phyloP scores from a whole-genome alignment of 92 coral and sea anemone species.

The Siderastrea siderea region DNA sequence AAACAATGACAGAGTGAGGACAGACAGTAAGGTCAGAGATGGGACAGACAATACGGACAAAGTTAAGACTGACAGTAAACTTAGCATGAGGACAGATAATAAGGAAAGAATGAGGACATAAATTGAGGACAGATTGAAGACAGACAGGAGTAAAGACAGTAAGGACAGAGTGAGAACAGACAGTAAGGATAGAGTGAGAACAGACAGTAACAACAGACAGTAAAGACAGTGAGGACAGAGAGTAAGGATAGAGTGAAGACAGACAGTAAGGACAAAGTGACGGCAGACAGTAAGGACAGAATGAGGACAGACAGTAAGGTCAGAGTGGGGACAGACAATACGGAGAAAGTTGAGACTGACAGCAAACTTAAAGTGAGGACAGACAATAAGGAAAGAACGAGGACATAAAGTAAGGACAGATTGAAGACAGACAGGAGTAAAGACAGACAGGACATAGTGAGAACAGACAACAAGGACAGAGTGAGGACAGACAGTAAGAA shows the following conservation, averaged over 20 bases:
- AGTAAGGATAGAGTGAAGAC: background rate
- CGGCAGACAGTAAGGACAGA: background rate
- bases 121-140: background rate
- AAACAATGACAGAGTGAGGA: too few species aligned
- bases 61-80: background rate
- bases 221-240: background rate
- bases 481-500: background rate
- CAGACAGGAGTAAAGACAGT: background rate
- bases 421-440: background rate
- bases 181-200: background rate
- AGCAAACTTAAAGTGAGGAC: background rate
- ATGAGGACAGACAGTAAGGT: background rate
- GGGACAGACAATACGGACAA: background rate
- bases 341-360: background rate
- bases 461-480: background rate
- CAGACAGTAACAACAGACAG: background rate
- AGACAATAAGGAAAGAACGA: background rate
- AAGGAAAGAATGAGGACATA: background rate
- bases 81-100: background rate
- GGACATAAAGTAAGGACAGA: background rate
- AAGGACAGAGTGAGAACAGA: background rate
- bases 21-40: background rate
- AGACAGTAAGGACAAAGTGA: background rate
- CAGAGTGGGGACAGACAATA: background rate
- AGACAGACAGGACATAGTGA: background rate